Percentiles rank a stretch among this genome's conserved stretches.
Evolutionary conservation across 2,113 vertebrate genomes (phyloP).

Genomic region (Nothocercus nigrocapillus): DNA sequence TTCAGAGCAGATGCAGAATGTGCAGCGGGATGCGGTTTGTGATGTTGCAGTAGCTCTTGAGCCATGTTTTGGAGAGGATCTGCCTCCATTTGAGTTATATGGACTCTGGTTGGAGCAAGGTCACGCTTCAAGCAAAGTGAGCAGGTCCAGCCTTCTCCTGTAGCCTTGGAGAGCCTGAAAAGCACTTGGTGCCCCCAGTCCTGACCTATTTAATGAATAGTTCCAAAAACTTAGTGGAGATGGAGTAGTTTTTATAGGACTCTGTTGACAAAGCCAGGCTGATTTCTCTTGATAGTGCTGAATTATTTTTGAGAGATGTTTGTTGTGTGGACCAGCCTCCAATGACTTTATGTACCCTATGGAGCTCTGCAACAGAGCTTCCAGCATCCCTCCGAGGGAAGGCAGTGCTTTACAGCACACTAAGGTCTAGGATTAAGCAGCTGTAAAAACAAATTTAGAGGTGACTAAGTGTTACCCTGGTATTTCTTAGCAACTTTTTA

Average conservation of each 20-base stretch:
- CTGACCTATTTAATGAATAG: neutral
- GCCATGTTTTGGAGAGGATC: neutral
- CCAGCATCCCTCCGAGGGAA: neutral
- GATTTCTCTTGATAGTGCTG: conserved; percentile 4
- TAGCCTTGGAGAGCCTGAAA: too few species aligned
- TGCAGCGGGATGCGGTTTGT: neutral
- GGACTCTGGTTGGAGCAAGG: neutral
- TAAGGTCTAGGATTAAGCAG: neutral
- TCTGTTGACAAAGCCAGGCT: neutral
- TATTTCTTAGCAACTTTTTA: neutral
- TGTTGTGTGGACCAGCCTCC: neutral
- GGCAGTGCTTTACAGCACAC: neutral
- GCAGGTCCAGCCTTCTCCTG: neutral
- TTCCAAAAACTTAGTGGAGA: neutral
- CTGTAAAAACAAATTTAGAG: neutral
- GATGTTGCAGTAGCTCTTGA: neutral
- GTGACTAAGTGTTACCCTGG: neutral
- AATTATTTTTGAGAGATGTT: conserved; percentile 9
- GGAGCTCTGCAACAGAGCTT: neutral
- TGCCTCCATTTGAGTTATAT: neutral
- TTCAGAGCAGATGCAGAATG: conserved; percentile 33
- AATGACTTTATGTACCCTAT: neutral
- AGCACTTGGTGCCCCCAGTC: too few species aligned
- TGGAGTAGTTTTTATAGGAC: neutral
- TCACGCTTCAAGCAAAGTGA: neutral